phyloP scores from a whole-genome alignment of 2,797 vertebrate genomes.

The Gastrophryne carolinensis region DNA sequence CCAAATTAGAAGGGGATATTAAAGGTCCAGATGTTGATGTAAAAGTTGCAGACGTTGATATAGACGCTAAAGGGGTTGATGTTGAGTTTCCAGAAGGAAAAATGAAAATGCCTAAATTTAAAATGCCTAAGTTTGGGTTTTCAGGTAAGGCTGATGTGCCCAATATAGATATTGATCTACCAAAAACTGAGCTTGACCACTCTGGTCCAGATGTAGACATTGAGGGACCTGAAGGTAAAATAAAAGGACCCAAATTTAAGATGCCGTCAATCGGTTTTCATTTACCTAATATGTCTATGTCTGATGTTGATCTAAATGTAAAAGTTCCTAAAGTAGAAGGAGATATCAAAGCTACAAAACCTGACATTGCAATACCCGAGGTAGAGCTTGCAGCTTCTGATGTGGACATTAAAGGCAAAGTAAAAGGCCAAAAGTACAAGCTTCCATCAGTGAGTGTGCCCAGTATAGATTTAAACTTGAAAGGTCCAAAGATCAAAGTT shows the following conservation, averaged over 20 bases:
- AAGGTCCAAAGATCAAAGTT: slow-evolving; percentile 55
- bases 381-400: slow-evolving; percentile 46
- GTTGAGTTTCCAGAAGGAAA: slow-evolving; percentile 51
- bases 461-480: slow-evolving; percentile 60
- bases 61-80: slow-evolving; percentile 56
- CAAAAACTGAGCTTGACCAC: background rate
- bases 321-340: slow-evolving; percentile 48
- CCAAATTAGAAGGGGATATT: slow-evolving; percentile 59
- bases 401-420: slow-evolving; percentile 50
- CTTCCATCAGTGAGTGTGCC: slow-evolving; percentile 61
- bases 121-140: background rate
- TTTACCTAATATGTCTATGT: slow-evolving; percentile 1
- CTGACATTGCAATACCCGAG: slow-evolving; percentile 59
- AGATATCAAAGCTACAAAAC: slow-evolving; percentile 56
- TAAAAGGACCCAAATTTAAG: background rate
- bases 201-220: slow-evolving; percentile 53
- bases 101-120: slow-evolving; percentile 24
- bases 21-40: slow-evolving; percentile 49
- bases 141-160: background rate
- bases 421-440: slow-evolving; percentile 60
- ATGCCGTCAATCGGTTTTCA: slow-evolving; percentile 56
- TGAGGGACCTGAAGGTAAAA: slow-evolving; percentile 21
- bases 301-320: slow-evolving; percentile 22
- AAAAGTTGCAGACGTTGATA: slow-evolving; percentile 62
- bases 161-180: slow-evolving; percentile 9